phyloP scores from a whole-genome alignment of 2,113 vertebrate species.

The Gadus macrocephalus region DNA sequence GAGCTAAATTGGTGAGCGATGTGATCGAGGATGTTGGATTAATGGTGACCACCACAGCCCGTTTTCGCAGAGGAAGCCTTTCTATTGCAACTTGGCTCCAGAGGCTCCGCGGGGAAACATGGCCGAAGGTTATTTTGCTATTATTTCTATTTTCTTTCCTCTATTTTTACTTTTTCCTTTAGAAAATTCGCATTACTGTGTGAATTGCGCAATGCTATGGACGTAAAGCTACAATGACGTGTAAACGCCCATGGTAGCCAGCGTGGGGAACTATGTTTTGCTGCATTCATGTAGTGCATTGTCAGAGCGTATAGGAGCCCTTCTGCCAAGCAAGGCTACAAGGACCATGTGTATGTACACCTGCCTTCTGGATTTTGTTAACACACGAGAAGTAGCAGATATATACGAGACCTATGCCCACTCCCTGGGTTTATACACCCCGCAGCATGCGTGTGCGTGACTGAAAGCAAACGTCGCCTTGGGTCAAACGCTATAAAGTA shows the following conservation, averaged over 20 bases:
- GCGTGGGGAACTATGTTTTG: constrained; percentile 69
- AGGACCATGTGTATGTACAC: constrained; percentile 81
- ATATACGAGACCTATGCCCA: too few species aligned
- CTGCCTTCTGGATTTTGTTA: constrained; percentile 73
- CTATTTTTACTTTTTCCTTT: constrained; percentile 35
- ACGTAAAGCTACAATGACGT: constrained; percentile 72
- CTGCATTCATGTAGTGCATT: constrained; percentile 59
- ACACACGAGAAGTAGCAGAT: constrained; percentile 53
- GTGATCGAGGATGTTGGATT: constrained; percentile 92
- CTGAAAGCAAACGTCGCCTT: constrained; percentile 62
- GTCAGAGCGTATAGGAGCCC: constrained; percentile 62
- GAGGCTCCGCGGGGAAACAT: constrained; percentile 98
- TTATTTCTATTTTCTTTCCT: constrained; percentile 69
- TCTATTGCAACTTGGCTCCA: constrained; percentile 88
- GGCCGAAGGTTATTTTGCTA: constrained; percentile 94
- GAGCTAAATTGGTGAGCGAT: constrained; percentile 88
- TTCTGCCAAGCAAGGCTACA: constrained; percentile 49
- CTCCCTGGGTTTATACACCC: constrained; percentile 31
- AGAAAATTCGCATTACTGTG: constrained; percentile 46
- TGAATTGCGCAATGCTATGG: constrained; percentile 79
- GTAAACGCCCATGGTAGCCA: constrained; percentile 63
- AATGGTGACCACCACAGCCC: constrained; percentile 85
- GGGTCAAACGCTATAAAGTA: constrained; percentile 40
- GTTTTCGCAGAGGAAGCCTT: constrained; percentile 89
- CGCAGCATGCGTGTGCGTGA: constrained; percentile 64